A percentile compares a stretch with the other conserved stretches of the same genome.
Evolutionary conservation across 2,113 vertebrate genomes (phyloP).

Genomic region (Campylomormyrus tamandua): DNA sequence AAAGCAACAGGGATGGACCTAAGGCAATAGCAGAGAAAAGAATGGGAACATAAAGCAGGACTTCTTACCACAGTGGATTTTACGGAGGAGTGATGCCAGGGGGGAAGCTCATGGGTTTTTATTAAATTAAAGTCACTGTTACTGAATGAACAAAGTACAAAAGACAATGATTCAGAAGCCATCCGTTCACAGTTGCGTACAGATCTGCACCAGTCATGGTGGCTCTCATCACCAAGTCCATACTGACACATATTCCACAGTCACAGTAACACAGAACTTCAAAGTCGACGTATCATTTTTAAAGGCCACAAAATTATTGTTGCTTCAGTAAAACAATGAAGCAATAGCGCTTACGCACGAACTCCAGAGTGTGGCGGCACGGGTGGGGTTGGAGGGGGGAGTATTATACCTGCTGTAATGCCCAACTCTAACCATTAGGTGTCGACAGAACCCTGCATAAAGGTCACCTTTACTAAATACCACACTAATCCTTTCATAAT

Average conservation of each 20-base stretch:
- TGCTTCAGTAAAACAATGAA: constrained; percentile 2
- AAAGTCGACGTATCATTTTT: neutral
- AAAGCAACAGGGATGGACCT: neutral
- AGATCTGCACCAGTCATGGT: neutral
- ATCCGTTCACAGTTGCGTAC: neutral
- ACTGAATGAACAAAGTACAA: neutral
- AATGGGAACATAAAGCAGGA: neutral
- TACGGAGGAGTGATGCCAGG: neutral
- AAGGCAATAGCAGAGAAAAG: neutral
- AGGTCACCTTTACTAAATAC: constrained; percentile 56
- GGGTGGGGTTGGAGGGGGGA: neutral
- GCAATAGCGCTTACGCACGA: neutral
- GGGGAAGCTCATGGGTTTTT: neutral
- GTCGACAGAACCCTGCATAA: constrained; percentile 51
- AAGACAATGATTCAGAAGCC: neutral
- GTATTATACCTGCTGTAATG: neutral
- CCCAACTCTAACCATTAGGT: constrained; percentile 22
- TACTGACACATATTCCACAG: neutral
- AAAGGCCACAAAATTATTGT: neutral
- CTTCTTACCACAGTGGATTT: neutral
- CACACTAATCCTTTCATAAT: constrained; percentile 49
- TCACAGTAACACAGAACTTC: neutral
- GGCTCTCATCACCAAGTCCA: neutral
- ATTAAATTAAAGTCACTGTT: neutral
- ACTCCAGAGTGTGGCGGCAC: neutral